phyloP scores from a whole-genome alignment of 2,888 invertebrate species.

The Sturmia bella region DNA sequence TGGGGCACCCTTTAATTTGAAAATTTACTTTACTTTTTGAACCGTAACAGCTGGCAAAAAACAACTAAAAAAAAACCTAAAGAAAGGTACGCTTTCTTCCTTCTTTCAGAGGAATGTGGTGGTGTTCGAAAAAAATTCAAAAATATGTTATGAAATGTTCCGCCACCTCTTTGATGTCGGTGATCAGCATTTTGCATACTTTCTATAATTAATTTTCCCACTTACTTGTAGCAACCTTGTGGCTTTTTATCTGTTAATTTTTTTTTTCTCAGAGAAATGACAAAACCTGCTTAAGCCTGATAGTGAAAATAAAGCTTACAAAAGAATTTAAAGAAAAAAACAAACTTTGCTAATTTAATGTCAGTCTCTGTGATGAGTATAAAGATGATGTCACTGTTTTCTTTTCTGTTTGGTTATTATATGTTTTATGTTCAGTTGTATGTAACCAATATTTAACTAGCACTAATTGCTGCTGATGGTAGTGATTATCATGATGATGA shows the following conservation, averaged over 20 bases:
- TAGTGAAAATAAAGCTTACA: slow-evolving; percentile 11
- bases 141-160: too few relatives aligned
- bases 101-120: too few relatives aligned
- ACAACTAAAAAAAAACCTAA: too few relatives aligned
- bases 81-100: too few relatives aligned
- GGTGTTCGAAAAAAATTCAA: too few relatives aligned
- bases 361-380: slow-evolving; percentile 35
- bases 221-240: slow-evolving; percentile 12
- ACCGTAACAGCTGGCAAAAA: too few relatives aligned
- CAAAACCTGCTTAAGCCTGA: slow-evolving; percentile 36
- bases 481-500: neutral
- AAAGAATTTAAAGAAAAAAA: slow-evolving; percentile 13
- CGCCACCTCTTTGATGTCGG: too few relatives aligned
- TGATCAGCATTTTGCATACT: too few relatives aligned
- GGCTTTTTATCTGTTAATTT: too few relatives aligned
- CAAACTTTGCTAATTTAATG: slow-evolving; percentile 44
- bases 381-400: slow-evolving; percentile 60
- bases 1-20: too few relatives aligned
- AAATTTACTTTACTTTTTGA: too few relatives aligned
- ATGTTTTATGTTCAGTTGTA: slow-evolving; percentile 29
- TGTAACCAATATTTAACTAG: slow-evolving; percentile 65
- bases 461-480: slow-evolving; percentile 64
- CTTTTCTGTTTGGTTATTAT: slow-evolving; percentile 24
- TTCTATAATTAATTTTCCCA: neutral
- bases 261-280: neutral